phyloP scores from a whole-genome alignment of 2,113 vertebrate species.

The Gallinago paraguaiae region DNA sequence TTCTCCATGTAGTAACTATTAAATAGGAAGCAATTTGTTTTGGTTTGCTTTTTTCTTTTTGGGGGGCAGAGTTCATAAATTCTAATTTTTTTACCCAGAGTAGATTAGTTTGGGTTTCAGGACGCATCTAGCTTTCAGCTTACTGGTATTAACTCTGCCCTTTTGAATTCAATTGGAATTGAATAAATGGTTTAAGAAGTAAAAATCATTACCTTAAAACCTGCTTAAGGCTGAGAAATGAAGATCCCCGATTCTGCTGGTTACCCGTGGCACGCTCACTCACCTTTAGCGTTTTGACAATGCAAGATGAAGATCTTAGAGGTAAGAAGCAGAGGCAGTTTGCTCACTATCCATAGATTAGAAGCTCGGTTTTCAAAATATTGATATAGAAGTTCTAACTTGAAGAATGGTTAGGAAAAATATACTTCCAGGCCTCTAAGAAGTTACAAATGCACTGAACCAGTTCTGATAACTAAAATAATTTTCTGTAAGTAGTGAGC shows the following conservation, averaged over 20 bases:
- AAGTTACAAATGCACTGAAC: background rate
- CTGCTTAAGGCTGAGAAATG: background rate
- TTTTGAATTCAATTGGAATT: background rate
- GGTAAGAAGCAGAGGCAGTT: background rate
- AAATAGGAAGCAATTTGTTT: background rate
- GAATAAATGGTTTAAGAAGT: slow-evolving; percentile 1
- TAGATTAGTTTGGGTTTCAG: background rate
- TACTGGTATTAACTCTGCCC: background rate
- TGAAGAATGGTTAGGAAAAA: background rate
- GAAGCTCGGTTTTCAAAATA: background rate
- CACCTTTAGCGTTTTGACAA: background rate
- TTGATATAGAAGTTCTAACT: background rate
- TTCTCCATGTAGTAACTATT: background rate
- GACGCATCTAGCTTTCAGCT: background rate
- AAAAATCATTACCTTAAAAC: slow-evolving; percentile 13
- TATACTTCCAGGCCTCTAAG: background rate
- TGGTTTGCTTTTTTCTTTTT: background rate
- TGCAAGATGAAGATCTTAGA: background rate
- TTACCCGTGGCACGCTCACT: background rate
- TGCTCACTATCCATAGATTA: background rate
- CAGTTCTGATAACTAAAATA: background rate
- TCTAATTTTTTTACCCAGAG: background rate
- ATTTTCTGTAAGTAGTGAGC: background rate
- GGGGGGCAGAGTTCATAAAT: background rate
- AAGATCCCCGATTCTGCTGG: background rate